phyloP scores from a whole-genome alignment of 1,140 invertebrate genomes.

The Cyclina sinensis region DNA sequence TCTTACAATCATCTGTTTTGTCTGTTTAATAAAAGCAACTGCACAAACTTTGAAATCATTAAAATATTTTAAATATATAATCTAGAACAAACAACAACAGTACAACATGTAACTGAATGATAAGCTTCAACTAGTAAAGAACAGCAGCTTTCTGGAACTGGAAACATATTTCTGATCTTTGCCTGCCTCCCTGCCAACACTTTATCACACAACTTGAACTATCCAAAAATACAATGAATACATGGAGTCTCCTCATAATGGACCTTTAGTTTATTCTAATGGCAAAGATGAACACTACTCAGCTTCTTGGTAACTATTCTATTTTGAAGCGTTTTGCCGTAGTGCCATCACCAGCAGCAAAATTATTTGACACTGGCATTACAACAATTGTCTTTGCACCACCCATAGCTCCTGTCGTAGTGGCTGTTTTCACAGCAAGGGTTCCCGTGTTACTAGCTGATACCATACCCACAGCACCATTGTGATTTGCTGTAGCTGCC shows the following conservation, averaged over 20 bases:
- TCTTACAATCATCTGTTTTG: neutral
- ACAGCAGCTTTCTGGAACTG: neutral
- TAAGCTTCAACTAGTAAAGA: neutral
- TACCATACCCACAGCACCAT: constrained; percentile 61
- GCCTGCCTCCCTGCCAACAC: neutral
- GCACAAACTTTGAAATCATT: constrained; percentile 5
- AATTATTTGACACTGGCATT: constrained; percentile 82
- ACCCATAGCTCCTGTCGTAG: constrained; percentile 65
- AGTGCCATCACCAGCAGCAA: constrained; percentile 74
- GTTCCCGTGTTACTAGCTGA: constrained; percentile 77
- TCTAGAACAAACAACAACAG: constrained; percentile 43
- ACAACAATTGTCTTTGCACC: constrained; percentile 84
- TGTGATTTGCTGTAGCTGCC: constrained; percentile 64
- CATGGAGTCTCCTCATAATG: neutral
- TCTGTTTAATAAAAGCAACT: constrained; percentile 7
- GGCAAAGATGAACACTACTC: neutral
- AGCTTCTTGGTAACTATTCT: constrained; percentile 69
- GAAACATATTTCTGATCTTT: neutral
- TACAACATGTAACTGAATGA: neutral
- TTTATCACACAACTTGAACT: neutral
- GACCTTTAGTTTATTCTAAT: neutral
- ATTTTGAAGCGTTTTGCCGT: constrained; percentile 81
- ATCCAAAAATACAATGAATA: neutral
- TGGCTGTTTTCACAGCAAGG: constrained; percentile 78
- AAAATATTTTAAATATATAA: constrained; percentile 18